phyloP scores from a whole-genome alignment of 2,113 vertebrate species.

The Gallinago jamesoni region DNA sequence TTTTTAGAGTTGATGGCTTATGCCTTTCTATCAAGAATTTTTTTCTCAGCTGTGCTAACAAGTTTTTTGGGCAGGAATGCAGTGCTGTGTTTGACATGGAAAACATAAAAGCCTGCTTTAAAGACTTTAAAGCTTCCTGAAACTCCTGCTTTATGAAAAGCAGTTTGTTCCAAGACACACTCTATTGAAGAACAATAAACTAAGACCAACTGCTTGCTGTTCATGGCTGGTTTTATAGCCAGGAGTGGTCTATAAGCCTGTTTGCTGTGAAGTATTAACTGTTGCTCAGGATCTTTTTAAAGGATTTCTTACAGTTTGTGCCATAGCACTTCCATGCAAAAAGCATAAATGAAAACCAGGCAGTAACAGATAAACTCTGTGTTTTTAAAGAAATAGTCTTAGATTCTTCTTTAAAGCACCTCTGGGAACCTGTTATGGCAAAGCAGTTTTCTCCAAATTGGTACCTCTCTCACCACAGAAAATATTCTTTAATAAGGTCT shows the following conservation, averaged over 20 bases:
- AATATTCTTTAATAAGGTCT: background rate
- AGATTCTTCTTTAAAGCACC: background rate
- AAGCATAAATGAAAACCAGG: background rate
- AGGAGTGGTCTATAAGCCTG: background rate
- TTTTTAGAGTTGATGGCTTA: background rate
- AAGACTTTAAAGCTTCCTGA: background rate
- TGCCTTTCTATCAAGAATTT: background rate
- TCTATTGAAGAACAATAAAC: background rate
- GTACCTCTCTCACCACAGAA: background rate
- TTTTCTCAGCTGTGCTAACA: slow-evolving; percentile 43
- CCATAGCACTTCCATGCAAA: background rate
- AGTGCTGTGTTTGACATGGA: background rate
- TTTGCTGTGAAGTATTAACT: background rate
- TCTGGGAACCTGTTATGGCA: background rate
- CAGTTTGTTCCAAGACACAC: background rate
- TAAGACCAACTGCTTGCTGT: background rate
- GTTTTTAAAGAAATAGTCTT: background rate
- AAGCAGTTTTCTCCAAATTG: background rate
- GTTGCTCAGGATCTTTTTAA: background rate
- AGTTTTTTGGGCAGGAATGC: background rate
- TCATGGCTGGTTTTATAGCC: background rate
- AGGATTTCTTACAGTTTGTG: background rate
- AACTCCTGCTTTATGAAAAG: background rate
- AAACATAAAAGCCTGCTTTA: background rate
- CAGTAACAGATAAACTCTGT: background rate